These are phyloP conservation scores for Verasper variegatus DNA, from an alignment of 2,113 vertebrate genomes.

Conservation along the genomic window DNA sequence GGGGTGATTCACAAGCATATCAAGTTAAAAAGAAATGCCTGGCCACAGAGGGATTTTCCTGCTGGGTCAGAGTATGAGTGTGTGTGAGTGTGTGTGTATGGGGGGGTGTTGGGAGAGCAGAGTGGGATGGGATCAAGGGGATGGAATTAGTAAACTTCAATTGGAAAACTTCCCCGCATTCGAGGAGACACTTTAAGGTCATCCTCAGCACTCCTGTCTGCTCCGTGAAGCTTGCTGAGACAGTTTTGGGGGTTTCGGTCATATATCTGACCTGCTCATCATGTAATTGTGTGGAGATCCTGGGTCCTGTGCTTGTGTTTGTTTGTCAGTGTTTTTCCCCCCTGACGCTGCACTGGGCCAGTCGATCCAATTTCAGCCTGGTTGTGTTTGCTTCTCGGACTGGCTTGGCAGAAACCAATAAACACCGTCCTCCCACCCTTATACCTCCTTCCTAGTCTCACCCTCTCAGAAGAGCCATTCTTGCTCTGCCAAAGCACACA, in stretches of 20 bases:
- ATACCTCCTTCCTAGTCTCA: constrained; percentile 51
- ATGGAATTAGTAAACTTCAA: constrained; percentile 68
- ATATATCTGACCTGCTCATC: constrained; percentile 52
- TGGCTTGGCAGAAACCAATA: constrained; percentile 80
- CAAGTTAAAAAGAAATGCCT: constrained; percentile 82
- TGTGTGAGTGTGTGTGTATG: constrained; percentile 29
- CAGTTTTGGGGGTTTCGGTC: constrained; percentile 12
- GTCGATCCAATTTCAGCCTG: constrained; percentile 75
- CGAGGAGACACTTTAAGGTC: constrained; percentile 51
- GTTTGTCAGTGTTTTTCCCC: constrained; percentile 70
- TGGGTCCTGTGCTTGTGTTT: constrained; percentile 49
- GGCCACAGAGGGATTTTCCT: constrained; percentile 81
- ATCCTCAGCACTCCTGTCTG: background rate
- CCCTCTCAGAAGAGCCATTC: constrained; percentile 17
- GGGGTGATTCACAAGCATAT: constrained; percentile 83
- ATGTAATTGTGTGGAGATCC: constrained; percentile 66
- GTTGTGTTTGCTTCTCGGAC: constrained; percentile 76
- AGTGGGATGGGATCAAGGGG: constrained; percentile 65
- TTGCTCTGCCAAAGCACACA: constrained; percentile 59
- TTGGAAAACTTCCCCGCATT: constrained; percentile 57
- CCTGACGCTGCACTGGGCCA: constrained; percentile 51
- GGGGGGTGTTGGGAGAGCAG: constrained; percentile 27
- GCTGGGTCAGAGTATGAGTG: constrained; percentile 46
- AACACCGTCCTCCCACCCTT: constrained; percentile 73
- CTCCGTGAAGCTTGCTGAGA: constrained; percentile 26